Evolutionary conservation across 1,140 invertebrate species (phyloP).

Genomic region (Zeugodacus cucurbitae): DNA sequence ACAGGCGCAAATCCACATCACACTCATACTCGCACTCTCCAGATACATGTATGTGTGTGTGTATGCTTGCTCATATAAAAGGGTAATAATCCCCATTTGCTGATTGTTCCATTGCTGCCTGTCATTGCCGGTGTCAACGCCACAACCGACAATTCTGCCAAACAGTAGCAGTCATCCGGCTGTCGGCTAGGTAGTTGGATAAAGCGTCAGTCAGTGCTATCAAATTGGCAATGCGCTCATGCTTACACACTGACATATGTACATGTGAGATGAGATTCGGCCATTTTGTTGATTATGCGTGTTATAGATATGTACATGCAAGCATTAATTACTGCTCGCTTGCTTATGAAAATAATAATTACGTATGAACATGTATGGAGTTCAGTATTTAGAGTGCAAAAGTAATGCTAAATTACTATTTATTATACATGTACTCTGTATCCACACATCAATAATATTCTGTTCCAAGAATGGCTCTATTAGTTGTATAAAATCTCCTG

Average conservation of each 20-base stretch:
- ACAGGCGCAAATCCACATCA: constrained; percentile 12
- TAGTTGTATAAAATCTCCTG: neutral
- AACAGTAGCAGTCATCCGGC: neutral
- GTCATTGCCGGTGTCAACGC: neutral
- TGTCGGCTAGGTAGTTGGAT: neutral
- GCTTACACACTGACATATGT: neutral
- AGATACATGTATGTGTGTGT: neutral
- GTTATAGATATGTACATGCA: neutral
- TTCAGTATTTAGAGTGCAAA: neutral
- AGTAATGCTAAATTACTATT: neutral
- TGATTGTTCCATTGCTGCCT: constrained; percentile 28
- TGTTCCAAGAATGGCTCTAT: neutral
- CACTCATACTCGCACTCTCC: neutral
- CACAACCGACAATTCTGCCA: neutral
- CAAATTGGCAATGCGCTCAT: neutral
- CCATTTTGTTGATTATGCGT: neutral
- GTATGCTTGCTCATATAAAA: neutral
- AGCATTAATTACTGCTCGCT: neutral
- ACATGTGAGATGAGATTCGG: neutral
- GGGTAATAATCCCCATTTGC: constrained; percentile 29
- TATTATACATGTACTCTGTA: constrained; percentile 2
- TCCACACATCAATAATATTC: neutral
- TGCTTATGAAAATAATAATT: neutral
- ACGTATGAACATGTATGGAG: neutral
- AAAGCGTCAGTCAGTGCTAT: neutral